These are phyloP conservation scores for Odontocerum albicorne DNA, from an alignment of 2,888 invertebrate genomes.

Conservation along the genomic window DNA sequence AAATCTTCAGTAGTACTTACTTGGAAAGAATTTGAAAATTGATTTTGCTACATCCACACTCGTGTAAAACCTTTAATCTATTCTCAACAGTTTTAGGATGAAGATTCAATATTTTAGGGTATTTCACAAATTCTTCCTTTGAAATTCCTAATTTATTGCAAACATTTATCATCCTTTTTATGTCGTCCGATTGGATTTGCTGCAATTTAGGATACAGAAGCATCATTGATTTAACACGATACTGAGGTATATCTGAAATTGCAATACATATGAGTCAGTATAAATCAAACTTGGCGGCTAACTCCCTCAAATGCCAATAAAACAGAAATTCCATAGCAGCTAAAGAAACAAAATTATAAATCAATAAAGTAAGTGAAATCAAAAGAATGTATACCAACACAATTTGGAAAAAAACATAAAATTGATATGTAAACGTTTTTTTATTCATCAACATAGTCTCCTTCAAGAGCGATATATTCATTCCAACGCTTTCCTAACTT, in stretches of 20 bases:
- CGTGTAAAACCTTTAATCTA: conserved; percentile 61
- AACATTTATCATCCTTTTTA: conserved; percentile 47
- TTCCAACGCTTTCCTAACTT: no score
- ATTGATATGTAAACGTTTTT: no score
- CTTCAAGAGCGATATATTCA: no score
- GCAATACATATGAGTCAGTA: no score
- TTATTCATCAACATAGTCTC: no score
- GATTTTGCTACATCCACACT: conserved; percentile 59
- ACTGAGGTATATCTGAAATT: conserved; percentile 40
- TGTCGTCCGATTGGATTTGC: conserved; percentile 42
- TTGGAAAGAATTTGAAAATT: conserved; percentile 46
- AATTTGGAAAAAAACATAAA: no score
- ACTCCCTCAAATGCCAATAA: no score
- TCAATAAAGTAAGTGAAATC: no score
- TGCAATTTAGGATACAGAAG: conserved; percentile 48
- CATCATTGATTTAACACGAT: conserved; percentile 38
- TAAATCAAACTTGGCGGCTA: no score
- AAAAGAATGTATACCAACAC: no score
- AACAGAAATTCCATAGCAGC: no score
- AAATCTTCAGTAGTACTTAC: conserved; percentile 36
- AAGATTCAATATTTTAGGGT: conserved; percentile 60
- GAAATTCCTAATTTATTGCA: conserved; percentile 40
- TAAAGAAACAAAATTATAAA: no score
- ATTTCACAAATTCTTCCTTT: conserved; percentile 34
- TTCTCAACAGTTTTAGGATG: conserved; percentile 61